A percentile compares a stretch with the other conserved stretches of the same genome.
Evolutionary conservation across 1,140 invertebrate genomes (phyloP).

Genomic region (Aleiodes sp.): DNA sequence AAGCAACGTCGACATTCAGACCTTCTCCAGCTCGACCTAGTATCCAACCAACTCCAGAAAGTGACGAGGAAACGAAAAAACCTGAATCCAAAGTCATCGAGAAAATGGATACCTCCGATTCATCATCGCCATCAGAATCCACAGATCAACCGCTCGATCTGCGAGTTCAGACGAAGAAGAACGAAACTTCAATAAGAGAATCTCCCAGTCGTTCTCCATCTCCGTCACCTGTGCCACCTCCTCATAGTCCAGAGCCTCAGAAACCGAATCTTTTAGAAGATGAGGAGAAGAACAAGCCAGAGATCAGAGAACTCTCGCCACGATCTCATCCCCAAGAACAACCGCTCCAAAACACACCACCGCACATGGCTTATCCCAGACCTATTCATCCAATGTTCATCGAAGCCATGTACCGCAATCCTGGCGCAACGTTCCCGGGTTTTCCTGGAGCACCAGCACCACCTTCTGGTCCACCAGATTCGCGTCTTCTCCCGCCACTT

Average conservation of each 20-base stretch:
- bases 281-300: neutral
- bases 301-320: neutral
- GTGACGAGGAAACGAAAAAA: conserved; percentile 47
- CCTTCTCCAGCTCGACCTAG: conserved; percentile 73
- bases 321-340: conserved; percentile 53
- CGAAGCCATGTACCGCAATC: conserved; percentile 74
- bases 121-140: conserved; percentile 37
- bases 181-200: conserved; percentile 45
- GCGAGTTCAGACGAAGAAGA: conserved; percentile 64
- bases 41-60: conserved; percentile 52
- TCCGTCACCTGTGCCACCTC: no score
- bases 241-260: no score
- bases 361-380: conserved; percentile 79
- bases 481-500: conserved; percentile 68
- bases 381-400: conserved; percentile 81
- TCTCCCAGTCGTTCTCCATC: conserved; percentile 40
- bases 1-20: conserved; percentile 70
- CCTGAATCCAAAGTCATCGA: conserved; percentile 35
- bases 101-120: conserved; percentile 33
- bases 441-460: conserved; percentile 61
- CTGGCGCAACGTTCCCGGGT: conserved; percentile 64
- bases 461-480: conserved; percentile 44
- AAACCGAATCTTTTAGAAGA: no score
- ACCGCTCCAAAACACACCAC: conserved; percentile 55
- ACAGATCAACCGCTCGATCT: conserved; percentile 79